Percentiles rank a stretch among this genome's conserved stretches.
Conservation (phyloP, 2,113 vertebrate species). For the Thamnaconus septentrionalis region DNA sequence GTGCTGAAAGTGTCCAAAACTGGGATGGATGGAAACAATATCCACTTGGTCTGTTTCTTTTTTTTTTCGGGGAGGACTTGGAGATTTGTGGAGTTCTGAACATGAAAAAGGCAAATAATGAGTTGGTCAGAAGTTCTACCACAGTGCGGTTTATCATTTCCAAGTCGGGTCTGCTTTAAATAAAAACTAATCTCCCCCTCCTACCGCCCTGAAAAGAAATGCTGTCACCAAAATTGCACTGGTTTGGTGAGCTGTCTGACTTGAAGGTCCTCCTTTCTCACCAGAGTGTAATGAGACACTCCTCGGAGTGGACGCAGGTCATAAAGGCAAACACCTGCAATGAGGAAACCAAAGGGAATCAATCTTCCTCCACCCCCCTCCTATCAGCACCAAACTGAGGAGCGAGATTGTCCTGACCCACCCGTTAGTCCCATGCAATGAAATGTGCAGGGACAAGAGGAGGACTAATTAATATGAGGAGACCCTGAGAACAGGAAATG, state of each 20-base stretch:
- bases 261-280: conserved; percentile 65
- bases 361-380: conserved; percentile 69
- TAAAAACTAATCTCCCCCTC: conserved; percentile 78
- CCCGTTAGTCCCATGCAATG: conserved; percentile 57
- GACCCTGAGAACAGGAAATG: conserved; percentile 18
- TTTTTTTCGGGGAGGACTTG: conserved; percentile 49
- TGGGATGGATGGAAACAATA: conserved; percentile 55
- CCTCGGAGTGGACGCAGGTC: conserved; percentile 61
- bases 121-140: conserved; percentile 77
- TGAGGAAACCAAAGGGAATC: conserved; percentile 67
- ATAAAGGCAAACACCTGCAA: conserved; percentile 79
- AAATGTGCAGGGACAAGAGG: conserved; percentile 47
- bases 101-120: conserved; percentile 76
- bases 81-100: conserved; percentile 76
- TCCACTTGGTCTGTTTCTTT: conserved; percentile 56
- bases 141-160: conserved; percentile 78
- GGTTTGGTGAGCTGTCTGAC: conserved; percentile 68
- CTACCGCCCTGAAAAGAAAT: conserved; percentile 55
- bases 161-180: conserved; percentile 79
- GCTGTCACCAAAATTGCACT: conserved; percentile 78
- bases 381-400: conserved; percentile 63
- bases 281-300: conserved; percentile 74
- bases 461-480: conserved; percentile 26
- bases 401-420: conserved; percentile 68
- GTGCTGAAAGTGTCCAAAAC: conserved; percentile 35